Percentiles rank a stretch among this genome's conserved stretches.
Evolutionary conservation across 2,113 vertebrate genomes (phyloP).

Genomic region (Corapipo altera): DNA sequence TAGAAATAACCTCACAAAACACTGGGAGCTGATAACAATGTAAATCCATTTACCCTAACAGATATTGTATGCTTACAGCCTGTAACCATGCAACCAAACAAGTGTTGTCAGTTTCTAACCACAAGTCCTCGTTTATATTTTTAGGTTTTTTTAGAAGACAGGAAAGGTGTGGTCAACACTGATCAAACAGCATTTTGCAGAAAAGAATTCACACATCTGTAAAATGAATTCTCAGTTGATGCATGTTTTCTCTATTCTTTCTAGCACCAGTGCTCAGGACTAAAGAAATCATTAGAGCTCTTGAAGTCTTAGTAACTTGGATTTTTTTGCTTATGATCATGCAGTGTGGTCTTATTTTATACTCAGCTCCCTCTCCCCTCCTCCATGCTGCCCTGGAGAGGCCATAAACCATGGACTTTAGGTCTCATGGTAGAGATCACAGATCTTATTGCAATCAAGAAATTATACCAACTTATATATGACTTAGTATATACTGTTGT

Average conservation of each 20-base stretch:
- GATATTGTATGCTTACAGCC: neutral
- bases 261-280: neutral
- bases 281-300: neutral
- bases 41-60: constrained; percentile 17
- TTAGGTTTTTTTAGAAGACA: constrained; percentile 52
- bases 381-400: neutral
- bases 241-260: constrained; percentile 26
- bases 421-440: neutral
- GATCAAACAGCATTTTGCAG: constrained; percentile 17
- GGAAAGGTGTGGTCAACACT: constrained; percentile 63
- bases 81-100: constrained; percentile 62
- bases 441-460: neutral
- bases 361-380: neutral
- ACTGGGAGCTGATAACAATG: neutral
- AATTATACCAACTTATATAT: neutral
- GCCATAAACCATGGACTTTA: neutral
- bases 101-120: constrained; percentile 54
- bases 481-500: neutral
- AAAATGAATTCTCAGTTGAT: constrained; percentile 12
- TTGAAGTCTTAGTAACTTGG: neutral
- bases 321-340: neutral
- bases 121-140: constrained; percentile 31
- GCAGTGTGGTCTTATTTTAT: neutral
- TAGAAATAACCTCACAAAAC: constrained; percentile 8
- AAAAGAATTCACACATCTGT: constrained; percentile 34